Base-by-base conservation (phyloP, 2,888 invertebrate species). In the Tineola bisselliella region DNA sequence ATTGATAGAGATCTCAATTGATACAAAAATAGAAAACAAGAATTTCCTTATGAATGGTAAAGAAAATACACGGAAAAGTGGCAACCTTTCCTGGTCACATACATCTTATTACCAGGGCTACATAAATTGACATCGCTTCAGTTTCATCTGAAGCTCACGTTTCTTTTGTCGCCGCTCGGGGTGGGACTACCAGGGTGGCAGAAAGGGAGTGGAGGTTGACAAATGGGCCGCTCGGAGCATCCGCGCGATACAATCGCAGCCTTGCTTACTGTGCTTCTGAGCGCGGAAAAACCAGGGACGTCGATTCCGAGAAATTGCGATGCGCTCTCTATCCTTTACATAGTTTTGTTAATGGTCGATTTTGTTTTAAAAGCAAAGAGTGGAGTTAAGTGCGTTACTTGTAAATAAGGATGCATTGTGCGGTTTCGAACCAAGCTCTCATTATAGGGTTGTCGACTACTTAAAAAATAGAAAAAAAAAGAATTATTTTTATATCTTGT, bases 241-340 rank as follows among this genome's bases (percentile, higher is more conserved):
- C 84, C 84, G 84, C 84, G 76, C 81, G 86, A 87, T 87, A 87
- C 86, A 87, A 86, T 87, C 86, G 86, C 80, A 84, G 87, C 87
- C 84, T 86, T 86, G 86, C 86, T 86, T 84, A 86, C 87, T 86
- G 87, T 83, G 86, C 82, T 79, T 84, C 83, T 80, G 72, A 76
- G 77, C 79, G 87, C 88, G 88, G 89, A 90, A 90, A 81, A 89
- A 77, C 71, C 87, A 89, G 89, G 89, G 86, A 59, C 84, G 80
- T 0, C 69, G 54, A 25, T 8, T 57, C 18, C 8, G 48, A 48
- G 48, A 48, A 48, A 43, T 12, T n/a, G 43, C 43, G 13, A 43
- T 48, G 48, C 17, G 48, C 48, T 48, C 15, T 48, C 15, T n/a
- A 15, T 3, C 15, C 15, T 13, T 10, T 48, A 48, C 48, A 48